Conservation (phyloP, 2,113 vertebrate genomes). For the Istiophorus platypterus region DNA sequence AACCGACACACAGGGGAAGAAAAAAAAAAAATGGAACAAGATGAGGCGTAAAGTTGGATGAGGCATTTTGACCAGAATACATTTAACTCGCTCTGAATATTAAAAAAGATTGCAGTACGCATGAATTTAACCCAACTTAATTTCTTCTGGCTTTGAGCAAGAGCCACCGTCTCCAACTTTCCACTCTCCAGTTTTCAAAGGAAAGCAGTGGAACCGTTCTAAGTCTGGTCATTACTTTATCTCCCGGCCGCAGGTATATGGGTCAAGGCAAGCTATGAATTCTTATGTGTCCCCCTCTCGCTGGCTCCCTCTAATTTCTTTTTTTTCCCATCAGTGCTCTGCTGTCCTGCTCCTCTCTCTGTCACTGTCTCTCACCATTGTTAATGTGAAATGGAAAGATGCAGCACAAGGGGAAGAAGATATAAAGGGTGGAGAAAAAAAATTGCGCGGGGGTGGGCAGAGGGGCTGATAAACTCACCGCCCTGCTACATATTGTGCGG, state of each 20-base stretch:
- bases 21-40: neutral
- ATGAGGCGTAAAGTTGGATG: neutral
- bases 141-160: neutral
- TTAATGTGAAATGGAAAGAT: conserved; percentile 19
- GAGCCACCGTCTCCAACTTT: neutral
- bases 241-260: conserved; percentile 69
- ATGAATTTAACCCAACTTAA: neutral
- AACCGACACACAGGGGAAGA: neutral
- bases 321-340: neutral
- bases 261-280: conserved; percentile 62
- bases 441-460: too few species aligned
- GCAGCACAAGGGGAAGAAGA: neutral
- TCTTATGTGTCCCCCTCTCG: conserved; percentile 5
- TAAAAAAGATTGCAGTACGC: neutral
- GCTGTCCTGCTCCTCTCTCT: neutral
- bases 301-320: neutral
- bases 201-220: neutral
- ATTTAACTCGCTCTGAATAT: neutral
- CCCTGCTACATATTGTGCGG: neutral
- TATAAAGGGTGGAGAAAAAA: conserved; percentile 2
- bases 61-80: neutral
- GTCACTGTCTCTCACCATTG: neutral
- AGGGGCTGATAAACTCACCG: conserved; percentile 29
- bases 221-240: conserved; percentile 6
- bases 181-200: neutral